Percentiles rank a stretch among this genome's conserved stretches.
Conservation (phyloP, 64 coral and sea anemone genomes). For the Pocillopora damicornis region DNA sequence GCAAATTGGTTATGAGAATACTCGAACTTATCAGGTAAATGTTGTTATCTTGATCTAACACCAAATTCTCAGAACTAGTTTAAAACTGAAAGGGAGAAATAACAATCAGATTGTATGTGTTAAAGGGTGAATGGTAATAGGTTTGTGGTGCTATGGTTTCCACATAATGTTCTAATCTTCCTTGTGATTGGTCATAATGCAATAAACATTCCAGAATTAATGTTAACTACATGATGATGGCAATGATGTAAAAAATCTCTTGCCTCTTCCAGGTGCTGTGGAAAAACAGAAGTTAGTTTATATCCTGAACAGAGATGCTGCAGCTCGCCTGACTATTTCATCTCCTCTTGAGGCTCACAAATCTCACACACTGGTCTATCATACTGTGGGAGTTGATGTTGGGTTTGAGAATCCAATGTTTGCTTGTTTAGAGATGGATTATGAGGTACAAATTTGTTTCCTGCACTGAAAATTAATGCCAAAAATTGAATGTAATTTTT, state of each 20-base stretch:
- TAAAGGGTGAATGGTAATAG: no score
- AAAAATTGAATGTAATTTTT: not conserved
- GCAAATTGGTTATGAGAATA: no score
- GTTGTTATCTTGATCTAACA: no score
- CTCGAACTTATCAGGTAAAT: no score
- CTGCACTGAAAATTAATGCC: not conserved
- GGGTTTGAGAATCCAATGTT: slow-evolving; percentile 99
- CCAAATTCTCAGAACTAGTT: no score
- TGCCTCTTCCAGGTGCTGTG: slow-evolving; percentile 70
- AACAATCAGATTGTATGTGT: no score
- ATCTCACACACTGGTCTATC: slow-evolving; percentile 90
- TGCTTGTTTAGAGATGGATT: slow-evolving; percentile 99
- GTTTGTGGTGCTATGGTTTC: no score
- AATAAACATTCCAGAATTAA: no score
- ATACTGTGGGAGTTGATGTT: slow-evolving; percentile 88
- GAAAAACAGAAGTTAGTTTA: slow-evolving; percentile 99
- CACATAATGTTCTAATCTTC: no score
- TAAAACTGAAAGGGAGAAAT: no score
- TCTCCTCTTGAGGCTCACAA: slow-evolving; percentile 99
- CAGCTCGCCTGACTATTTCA: slow-evolving; percentile 92
- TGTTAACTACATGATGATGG: no score
- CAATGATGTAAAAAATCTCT: not conserved
- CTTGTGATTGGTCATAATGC: not conserved
- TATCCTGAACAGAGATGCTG: slow-evolving; percentile 96
- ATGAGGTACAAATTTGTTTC: slow-evolving; percentile 63